Conservation (phyloP, 2,113 vertebrate species). For the Prochilodus magdalenae region DNA sequence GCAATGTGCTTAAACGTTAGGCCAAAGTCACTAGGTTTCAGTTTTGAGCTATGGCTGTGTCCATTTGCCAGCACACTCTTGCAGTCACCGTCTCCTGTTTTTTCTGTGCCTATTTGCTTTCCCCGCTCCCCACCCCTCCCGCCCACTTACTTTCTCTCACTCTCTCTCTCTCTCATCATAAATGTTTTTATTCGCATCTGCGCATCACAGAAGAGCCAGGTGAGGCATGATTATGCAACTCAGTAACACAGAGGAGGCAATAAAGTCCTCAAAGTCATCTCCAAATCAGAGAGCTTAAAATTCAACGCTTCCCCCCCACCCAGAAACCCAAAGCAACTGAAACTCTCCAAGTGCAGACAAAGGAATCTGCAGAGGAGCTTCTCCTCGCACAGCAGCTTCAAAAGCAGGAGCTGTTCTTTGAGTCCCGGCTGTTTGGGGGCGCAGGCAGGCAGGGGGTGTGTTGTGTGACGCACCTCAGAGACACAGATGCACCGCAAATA, state of each 20-base stretch:
- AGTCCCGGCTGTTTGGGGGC: slow-evolving; percentile 22
- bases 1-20: background rate
- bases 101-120: slow-evolving; percentile 10
- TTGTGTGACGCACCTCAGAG: slow-evolving; percentile 6
- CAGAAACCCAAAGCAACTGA: background rate
- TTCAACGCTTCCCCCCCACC: background rate
- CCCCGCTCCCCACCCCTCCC: slow-evolving; percentile 20
- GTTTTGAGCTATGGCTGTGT: background rate
- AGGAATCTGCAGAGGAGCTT: slow-evolving; percentile 22
- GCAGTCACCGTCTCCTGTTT: background rate
- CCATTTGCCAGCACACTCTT: background rate
- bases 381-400: slow-evolving; percentile 39
- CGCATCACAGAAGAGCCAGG: slow-evolving; percentile 5
- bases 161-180: slow-evolving; percentile 33
- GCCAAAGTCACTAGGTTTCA: background rate
- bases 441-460: background rate
- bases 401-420: slow-evolving; percentile 34
- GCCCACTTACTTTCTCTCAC: too few species aligned
- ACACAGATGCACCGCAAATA: background rate
- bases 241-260: background rate
- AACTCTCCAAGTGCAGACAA: slow-evolving; percentile 3
- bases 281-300: slow-evolving; percentile 10
- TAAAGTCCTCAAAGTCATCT: slow-evolving; percentile 9
- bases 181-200: slow-evolving; percentile 5
- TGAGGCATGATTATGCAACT: background rate